Percentiles rank a stretch among this genome's conserved stretches.
Evolutionary conservation across 2,113 vertebrate species (phyloP).

Genomic region (Trichechus manatus): DNA sequence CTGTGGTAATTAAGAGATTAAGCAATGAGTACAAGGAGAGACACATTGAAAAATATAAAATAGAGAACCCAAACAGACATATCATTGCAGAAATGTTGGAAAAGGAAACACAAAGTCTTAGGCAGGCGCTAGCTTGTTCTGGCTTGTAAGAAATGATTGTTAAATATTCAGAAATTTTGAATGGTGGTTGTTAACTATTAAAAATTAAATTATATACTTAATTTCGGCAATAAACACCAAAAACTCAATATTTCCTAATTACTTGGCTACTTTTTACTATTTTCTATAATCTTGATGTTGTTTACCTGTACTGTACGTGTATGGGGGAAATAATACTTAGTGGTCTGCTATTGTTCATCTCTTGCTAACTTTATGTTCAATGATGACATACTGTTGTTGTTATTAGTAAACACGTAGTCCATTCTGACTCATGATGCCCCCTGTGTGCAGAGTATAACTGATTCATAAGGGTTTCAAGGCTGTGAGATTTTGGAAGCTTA

Average conservation of each 20-base stretch:
- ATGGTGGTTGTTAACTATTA: not conserved
- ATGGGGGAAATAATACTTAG: not conserved
- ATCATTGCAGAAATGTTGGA: not conserved
- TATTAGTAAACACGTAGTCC: not conserved
- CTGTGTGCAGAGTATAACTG: not conserved
- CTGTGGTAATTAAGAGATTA: not conserved
- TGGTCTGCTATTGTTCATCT: not conserved
- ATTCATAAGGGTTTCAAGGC: too few relatives aligned
- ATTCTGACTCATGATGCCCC: not conserved
- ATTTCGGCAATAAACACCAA: not conserved
- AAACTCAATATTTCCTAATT: not conserved
- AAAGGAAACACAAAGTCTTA: not conserved
- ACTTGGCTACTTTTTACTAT: not conserved
- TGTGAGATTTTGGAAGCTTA: too few relatives aligned
- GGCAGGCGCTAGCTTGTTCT: not conserved
- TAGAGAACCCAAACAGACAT: not conserved
- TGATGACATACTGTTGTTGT: not conserved
- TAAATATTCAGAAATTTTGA: not conserved
- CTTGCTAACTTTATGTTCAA: not conserved
- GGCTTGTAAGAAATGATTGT: not conserved
- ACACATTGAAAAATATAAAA: not conserved
- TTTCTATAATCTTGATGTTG: not conserved
- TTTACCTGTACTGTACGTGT: not conserved
- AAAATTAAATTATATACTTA: not conserved
- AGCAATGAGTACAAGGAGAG: not conserved